Conservation (phyloP, 2,888 invertebrate genomes). For the Lochmaea crataegi region DNA sequence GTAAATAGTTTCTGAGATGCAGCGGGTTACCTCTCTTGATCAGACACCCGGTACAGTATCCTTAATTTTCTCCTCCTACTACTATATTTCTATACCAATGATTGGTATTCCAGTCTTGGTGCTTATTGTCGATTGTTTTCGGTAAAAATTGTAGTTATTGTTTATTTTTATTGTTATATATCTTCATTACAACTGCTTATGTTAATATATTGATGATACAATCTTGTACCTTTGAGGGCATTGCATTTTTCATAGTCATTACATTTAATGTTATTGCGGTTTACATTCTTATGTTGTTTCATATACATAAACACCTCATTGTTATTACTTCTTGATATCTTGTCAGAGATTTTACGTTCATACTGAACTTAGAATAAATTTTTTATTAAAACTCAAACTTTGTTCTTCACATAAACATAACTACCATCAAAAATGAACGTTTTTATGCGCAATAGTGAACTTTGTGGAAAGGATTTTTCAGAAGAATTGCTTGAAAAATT, state of each 20-base stretch:
- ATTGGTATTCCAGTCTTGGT: conserved; percentile 7
- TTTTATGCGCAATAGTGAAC: no score
- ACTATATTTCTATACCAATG: neutral
- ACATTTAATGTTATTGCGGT: neutral
- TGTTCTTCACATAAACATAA: no score
- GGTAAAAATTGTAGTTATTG: conserved; percentile 1
- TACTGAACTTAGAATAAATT: no score
- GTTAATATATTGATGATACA: conserved; percentile 20
- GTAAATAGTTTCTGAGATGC: no score
- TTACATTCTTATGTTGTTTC: neutral
- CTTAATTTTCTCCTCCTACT: no score
- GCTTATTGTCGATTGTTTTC: conserved; percentile 16
- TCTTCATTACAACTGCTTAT: conserved; percentile 29
- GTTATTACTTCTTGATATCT: neutral
- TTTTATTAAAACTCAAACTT: no score
- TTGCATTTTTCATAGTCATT: conserved; percentile 4
- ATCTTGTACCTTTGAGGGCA: conserved; percentile 5
- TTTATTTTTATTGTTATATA: conserved; percentile 24
- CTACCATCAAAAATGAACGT: no score
- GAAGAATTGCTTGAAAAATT: no score
- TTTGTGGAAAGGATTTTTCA: no score
- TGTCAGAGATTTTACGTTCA: no score
- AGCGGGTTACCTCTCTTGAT: no score
- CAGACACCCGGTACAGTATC: no score
- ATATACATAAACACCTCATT: neutral